These are phyloP conservation scores for Hippoglossus hippoglossus DNA, from an alignment of 2,797 vertebrate species.

Conservation along the genomic window DNA sequence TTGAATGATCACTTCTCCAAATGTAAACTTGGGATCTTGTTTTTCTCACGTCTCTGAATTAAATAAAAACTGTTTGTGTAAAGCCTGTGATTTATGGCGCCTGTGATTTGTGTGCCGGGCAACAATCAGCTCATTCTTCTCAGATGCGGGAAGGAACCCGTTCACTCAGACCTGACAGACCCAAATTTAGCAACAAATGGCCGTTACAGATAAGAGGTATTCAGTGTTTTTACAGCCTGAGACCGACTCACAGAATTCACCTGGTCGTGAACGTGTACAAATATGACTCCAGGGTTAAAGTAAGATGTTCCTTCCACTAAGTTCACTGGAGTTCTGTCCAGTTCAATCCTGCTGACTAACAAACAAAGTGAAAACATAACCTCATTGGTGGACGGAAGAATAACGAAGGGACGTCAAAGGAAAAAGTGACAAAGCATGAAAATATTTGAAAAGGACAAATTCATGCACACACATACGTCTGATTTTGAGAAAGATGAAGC, in stretches of 20 bases:
- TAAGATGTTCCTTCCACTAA: too few species aligned
- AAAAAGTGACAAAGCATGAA: too few species aligned
- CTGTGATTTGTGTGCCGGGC: constrained; percentile 42
- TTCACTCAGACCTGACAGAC: constrained; percentile 30
- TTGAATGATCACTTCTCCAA: neutral
- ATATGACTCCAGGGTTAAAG: too few species aligned
- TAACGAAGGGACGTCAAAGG: too few species aligned
- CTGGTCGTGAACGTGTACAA: too few species aligned
- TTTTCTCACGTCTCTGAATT: constrained; percentile 37
- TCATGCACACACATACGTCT: too few species aligned
- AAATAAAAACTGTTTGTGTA: constrained; percentile 44
- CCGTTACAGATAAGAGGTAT: constrained; percentile 52
- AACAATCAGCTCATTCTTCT: constrained; percentile 66
- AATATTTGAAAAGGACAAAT: too few species aligned
- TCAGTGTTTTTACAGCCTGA: constrained; percentile 30
- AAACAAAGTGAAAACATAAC: too few species aligned
- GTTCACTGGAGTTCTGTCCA: too few species aligned
- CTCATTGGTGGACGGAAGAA: too few species aligned
- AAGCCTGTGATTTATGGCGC: constrained; percentile 25
- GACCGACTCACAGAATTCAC: neutral
- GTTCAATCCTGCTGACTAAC: too few species aligned
- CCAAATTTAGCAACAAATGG: constrained; percentile 52
- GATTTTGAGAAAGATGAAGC: too few species aligned
- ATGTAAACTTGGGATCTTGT: constrained; percentile 32
- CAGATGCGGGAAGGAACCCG: constrained; percentile 51